Evolutionary conservation across 2,888 invertebrate species (phyloP).

Genomic region (Stomorhina lunata): DNA sequence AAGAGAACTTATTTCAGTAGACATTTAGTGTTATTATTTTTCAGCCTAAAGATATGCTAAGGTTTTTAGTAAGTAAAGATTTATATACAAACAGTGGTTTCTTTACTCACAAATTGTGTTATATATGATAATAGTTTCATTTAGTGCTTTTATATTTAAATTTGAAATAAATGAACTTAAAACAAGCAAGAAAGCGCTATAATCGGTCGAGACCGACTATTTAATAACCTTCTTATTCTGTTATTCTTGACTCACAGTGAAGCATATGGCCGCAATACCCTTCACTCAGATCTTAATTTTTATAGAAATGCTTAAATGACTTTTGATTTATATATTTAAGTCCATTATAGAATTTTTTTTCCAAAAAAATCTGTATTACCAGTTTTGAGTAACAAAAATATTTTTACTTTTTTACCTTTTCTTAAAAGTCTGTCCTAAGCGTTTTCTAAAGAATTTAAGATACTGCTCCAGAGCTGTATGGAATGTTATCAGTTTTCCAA

Average conservation of each 20-base stretch:
- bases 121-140: not conserved
- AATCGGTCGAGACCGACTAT: not conserved
- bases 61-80: not conserved
- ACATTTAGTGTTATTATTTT: not conserved
- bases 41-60: conserved; percentile 15
- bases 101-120: not conserved
- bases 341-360: not conserved
- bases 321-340: too few relatives aligned
- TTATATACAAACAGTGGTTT: not conserved
- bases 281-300: not conserved
- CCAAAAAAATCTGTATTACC: not conserved
- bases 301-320: too few relatives aligned
- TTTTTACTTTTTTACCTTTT: too few relatives aligned
- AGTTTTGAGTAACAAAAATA: too few relatives aligned
- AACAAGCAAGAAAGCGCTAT: too few relatives aligned
- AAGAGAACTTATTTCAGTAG: not conserved
- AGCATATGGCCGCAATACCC: too few relatives aligned
- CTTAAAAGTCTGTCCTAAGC: too few relatives aligned
- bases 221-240: not conserved
- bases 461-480: not conserved
- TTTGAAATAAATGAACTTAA: not conserved
- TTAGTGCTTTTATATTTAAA: not conserved
- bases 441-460: too few relatives aligned
- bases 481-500: not conserved
- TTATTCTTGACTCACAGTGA: not conserved